These are phyloP conservation scores for Psilopsiagon aurifrons DNA, from an alignment of 2,113 vertebrate genomes.

Conservation along the genomic window DNA sequence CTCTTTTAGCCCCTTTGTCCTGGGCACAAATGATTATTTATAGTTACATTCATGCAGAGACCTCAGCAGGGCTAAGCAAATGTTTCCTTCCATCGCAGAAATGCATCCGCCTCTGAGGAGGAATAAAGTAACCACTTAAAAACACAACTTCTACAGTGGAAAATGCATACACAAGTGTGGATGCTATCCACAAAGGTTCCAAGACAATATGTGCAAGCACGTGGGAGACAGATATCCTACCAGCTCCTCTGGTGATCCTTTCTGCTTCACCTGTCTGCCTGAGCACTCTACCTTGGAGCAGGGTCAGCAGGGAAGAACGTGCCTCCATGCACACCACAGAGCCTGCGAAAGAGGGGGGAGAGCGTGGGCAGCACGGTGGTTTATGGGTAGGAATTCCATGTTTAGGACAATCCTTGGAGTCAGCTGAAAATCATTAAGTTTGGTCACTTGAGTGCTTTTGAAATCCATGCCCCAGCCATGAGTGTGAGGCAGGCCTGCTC, in stretches of 20 bases:
- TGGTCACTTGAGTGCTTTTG: slow-evolving; percentile 50
- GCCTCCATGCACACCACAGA: not conserved
- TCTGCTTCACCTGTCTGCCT: not conserved
- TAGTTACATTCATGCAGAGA: not conserved
- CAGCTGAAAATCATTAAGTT: slow-evolving; percentile 64
- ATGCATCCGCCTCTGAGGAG: not conserved
- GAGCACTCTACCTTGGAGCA: not conserved
- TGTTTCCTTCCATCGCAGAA: not conserved
- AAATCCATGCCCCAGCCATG: slow-evolving; percentile 31
- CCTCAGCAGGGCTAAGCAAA: not conserved
- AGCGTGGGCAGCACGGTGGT: slow-evolving; percentile 11
- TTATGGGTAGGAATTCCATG: slow-evolving; percentile 33
- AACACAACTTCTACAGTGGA: not conserved
- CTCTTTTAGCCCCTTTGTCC: not conserved
- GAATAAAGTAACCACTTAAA: not conserved
- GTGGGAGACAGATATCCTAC: not conserved
- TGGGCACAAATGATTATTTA: not conserved
- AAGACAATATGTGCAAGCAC: not conserved
- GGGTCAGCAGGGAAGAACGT: not conserved
- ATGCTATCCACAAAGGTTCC: not conserved
- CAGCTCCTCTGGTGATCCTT: not conserved
- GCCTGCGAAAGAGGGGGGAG: slow-evolving; percentile 6
- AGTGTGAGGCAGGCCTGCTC: not conserved
- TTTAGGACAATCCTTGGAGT: slow-evolving; percentile 48
- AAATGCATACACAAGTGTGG: not conserved